phyloP scores from a whole-genome alignment of 2,888 invertebrate species.

The Epinotia demarniana region DNA sequence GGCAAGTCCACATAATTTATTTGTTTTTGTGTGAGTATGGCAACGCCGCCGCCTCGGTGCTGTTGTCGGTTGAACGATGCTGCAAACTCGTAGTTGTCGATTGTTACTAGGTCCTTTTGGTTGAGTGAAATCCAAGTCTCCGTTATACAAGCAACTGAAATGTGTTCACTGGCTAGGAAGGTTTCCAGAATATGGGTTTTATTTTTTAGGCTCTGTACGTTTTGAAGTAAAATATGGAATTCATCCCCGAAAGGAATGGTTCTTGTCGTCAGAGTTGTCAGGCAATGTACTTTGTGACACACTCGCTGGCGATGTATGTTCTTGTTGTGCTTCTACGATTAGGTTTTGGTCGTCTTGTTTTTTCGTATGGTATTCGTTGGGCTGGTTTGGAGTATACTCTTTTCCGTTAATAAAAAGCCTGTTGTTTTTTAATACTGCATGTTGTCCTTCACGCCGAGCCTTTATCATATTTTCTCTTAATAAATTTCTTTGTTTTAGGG shows the following conservation, averaged over 20 bases:
- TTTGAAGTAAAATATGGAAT: neutral
- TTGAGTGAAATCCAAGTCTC: neutral
- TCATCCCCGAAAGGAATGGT: neutral
- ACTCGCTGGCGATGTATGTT: neutral
- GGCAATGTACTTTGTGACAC: neutral
- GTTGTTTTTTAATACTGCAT: neutral
- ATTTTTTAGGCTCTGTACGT: neutral
- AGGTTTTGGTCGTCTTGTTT: neutral
- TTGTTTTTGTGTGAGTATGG: too few relatives aligned
- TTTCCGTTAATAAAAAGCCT: slow-evolving; percentile 1
- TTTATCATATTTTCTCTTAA: neutral
- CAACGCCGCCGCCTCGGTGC: too few relatives aligned
- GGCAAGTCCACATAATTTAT: too few relatives aligned
- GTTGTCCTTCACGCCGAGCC: neutral
- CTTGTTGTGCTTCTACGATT: too few relatives aligned
- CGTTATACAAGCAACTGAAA: neutral
- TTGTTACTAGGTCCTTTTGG: neutral
- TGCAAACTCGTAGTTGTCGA: neutral
- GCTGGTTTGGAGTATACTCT: neutral
- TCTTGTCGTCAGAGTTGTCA: too few relatives aligned
- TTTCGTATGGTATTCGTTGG: neutral
- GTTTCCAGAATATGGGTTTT: neutral
- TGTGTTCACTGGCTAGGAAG: neutral
- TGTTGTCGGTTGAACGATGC: neutral
- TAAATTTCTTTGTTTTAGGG: neutral